These are phyloP conservation scores for Pocillopora damicornis DNA, from an alignment of 64 coral and sea anemone species.

Conservation along the genomic window DNA sequence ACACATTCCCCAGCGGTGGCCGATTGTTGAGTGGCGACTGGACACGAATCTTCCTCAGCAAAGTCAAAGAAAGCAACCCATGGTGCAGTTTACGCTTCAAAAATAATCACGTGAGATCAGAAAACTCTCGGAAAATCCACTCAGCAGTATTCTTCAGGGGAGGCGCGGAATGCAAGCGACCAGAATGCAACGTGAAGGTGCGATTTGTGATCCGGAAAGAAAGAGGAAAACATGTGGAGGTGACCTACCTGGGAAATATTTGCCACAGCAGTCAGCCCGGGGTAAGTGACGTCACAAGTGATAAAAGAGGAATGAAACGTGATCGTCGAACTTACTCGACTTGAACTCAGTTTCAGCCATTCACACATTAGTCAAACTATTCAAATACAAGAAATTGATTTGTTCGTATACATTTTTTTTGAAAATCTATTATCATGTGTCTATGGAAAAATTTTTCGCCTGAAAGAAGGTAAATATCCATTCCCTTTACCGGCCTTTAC, in stretches of 20 bases:
- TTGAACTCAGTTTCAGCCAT: not conserved
- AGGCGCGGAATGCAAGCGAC: slow-evolving; percentile 39
- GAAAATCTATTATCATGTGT: too few species aligned
- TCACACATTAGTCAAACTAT: too few species aligned
- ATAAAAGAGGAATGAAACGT: not conserved
- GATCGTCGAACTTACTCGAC: slow-evolving; percentile 12
- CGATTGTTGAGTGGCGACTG: slow-evolving; percentile 40
- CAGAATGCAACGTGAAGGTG: slow-evolving; percentile 40
- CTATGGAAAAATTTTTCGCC: too few species aligned
- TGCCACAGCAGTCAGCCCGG: slow-evolving; percentile 28
- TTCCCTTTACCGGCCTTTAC: too few species aligned
- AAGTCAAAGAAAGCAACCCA: slow-evolving; percentile 45
- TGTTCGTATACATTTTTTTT: too few species aligned
- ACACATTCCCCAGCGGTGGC: slow-evolving; percentile 38
- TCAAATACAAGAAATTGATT: too few species aligned
- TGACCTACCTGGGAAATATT: slow-evolving; percentile 15
- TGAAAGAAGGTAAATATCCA: too few species aligned
- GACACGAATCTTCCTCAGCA: slow-evolving; percentile 33
- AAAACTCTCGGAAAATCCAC: slow-evolving; percentile 35
- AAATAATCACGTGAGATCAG: slow-evolving; percentile 47
- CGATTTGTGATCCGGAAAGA: slow-evolving; percentile 38
- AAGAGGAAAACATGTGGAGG: slow-evolving; percentile 34
- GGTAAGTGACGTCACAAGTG: not conserved
- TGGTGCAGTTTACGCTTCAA: slow-evolving; percentile 48
- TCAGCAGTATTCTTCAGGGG: slow-evolving; percentile 47